These are phyloP conservation scores for Microctenopoma lineatum DNA, from an alignment of 2,797 vertebrate species.

Conservation along the genomic window DNA sequence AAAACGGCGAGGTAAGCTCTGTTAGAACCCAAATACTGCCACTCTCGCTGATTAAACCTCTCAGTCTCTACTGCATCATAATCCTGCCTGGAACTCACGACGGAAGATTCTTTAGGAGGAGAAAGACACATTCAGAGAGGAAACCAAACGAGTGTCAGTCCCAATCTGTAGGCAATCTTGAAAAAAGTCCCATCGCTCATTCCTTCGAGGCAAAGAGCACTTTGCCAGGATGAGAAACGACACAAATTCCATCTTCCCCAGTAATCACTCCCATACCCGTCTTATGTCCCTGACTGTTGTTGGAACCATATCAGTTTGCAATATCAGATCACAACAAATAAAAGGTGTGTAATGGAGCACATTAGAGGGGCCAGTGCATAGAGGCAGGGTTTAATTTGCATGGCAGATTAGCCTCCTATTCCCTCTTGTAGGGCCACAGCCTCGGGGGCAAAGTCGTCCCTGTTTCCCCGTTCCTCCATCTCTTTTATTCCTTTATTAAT, in stretches of 20 bases:
- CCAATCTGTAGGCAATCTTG: slow-evolving; percentile 56
- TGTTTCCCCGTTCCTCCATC: slow-evolving; percentile 58
- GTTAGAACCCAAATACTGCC: slow-evolving; percentile 76
- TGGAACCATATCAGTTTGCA: slow-evolving; percentile 88
- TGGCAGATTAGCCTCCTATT: slow-evolving; percentile 97
- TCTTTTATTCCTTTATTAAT: slow-evolving; percentile 91
- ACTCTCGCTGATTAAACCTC: slow-evolving; percentile 79
- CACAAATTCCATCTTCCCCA: slow-evolving; percentile 82
- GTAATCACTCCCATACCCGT: slow-evolving; percentile 90
- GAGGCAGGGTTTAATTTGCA: slow-evolving; percentile 99
- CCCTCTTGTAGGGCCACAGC: slow-evolving; percentile 91
- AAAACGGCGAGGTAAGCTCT: slow-evolving; percentile 72
- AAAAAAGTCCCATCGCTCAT: slow-evolving; percentile 65
- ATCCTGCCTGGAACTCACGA: slow-evolving; percentile 75
- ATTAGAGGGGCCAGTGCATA: slow-evolving; percentile 93
- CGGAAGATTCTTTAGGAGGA: slow-evolving; percentile 38
- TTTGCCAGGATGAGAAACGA: slow-evolving; percentile 56
- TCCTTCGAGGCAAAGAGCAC: slow-evolving; percentile 66
- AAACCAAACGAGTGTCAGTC: slow-evolving; percentile 67
- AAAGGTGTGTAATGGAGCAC: slow-evolving; percentile 95
- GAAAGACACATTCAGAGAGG: slow-evolving; percentile 56
- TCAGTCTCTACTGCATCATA: slow-evolving; percentile 76
- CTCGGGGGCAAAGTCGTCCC: slow-evolving; percentile 79
- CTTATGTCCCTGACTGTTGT: slow-evolving; percentile 86
- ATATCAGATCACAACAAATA: slow-evolving; percentile 96